Evolutionary conservation across 2,113 vertebrate genomes (phyloP).

Genomic region (Porphyrio hochstetteri): DNA sequence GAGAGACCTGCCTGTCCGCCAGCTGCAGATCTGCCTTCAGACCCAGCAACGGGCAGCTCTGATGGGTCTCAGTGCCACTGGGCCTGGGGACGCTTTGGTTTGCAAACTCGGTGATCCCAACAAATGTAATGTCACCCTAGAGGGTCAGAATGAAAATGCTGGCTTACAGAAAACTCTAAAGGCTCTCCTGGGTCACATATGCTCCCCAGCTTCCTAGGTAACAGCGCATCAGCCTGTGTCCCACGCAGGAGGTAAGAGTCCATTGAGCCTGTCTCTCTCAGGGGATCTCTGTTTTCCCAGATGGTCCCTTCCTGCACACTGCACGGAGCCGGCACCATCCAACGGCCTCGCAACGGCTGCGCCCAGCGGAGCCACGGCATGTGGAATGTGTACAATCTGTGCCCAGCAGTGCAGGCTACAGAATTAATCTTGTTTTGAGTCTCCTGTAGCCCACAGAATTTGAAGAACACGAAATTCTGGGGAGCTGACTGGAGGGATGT

Average conservation of each 20-base stretch:
- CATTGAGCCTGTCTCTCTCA: background rate
- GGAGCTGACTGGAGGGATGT: background rate
- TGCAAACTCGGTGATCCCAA: background rate
- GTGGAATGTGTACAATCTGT: background rate
- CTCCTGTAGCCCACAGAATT: background rate
- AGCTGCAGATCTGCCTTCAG: background rate
- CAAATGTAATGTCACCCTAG: background rate
- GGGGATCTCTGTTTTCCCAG: slow-evolving; percentile 9
- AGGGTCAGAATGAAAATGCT: background rate
- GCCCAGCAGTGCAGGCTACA: background rate
- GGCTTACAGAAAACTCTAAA: background rate
- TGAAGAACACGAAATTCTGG: background rate
- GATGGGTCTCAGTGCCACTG: accelerated
- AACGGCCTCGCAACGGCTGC: background rate
- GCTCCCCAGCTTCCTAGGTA: background rate
- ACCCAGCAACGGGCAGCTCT: background rate
- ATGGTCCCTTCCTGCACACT: slow-evolving; percentile 13
- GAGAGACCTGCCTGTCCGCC: background rate
- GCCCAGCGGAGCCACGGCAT: background rate
- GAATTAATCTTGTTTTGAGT: background rate
- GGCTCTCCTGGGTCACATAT: background rate
- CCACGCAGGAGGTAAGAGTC: accelerated
- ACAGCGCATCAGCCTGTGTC: background rate
- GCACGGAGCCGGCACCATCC: slow-evolving; percentile 7
- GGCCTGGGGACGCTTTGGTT: background rate